A percentile compares a stretch with the other conserved stretches of the same genome.
Conservation (phyloP, 2,888 invertebrate species). For the Taenaris catops region DNA sequence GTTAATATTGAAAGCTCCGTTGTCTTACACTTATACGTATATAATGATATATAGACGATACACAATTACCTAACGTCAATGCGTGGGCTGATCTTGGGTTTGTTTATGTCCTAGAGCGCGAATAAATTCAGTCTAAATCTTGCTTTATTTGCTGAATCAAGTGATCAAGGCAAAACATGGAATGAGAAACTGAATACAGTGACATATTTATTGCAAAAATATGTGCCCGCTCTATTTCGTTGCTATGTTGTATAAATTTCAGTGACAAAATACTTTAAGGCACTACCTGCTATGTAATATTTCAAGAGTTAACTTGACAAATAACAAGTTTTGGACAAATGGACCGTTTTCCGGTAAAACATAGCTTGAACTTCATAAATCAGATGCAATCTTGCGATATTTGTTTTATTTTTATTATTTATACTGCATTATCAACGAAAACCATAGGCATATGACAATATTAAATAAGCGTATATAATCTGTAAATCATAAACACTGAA, state of each 20-base stretch:
- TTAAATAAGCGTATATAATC: no score
- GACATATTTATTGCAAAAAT: conserved; percentile 12
- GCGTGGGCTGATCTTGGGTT: conserved; percentile 14
- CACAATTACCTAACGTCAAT: conserved; percentile 20
- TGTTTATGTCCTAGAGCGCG: conserved; percentile 15
- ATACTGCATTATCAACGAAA: no score
- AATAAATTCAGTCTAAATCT: conserved; percentile 17
- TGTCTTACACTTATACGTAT: background rate
- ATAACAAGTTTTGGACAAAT: no score
- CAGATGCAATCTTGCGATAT: no score
- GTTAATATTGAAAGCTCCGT: no score
- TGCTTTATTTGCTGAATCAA: conserved; percentile 16
- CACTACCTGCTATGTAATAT: conserved; percentile 2
- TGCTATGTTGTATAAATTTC: conserved; percentile 3
- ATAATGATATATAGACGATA: conserved; percentile 9
- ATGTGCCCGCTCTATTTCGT: background rate
- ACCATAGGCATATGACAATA: no score
- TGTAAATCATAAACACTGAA: no score
- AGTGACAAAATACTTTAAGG: conserved; percentile 6
- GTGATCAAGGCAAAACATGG: conserved; percentile 13
- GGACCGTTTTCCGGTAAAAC: no score
- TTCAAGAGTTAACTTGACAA: no score
- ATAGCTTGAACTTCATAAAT: no score
- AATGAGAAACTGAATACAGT: conserved; percentile 10
- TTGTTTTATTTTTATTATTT: no score